Evolutionary conservation across 2,113 vertebrate genomes (phyloP), one percentile per base, ranked within the genome.

Genomic region (Paralichthys olivaceus): DNA sequence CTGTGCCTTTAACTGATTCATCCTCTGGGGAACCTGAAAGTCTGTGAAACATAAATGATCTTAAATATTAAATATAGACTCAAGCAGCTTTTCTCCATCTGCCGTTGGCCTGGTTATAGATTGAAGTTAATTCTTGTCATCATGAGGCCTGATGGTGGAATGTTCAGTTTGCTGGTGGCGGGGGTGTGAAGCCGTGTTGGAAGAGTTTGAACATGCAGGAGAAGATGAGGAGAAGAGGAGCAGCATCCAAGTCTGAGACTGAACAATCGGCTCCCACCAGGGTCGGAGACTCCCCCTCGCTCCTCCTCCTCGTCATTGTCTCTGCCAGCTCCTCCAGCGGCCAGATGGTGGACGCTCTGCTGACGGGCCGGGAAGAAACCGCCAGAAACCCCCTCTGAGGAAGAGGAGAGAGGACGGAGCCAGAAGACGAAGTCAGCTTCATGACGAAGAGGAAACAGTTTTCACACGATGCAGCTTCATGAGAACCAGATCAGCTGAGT

Each of bases 281-380:
- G 37, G 34, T 37, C 6, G 34, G 8, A 37, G 34, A 22, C 54
- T 64, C 54, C 62, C 25, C 66, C 66, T 6, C 72, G 69, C n/a
- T 70, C 80, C 9, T 61, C 62, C 6, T 60, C 60, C 67, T 77
- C 26, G 8, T 72, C 54, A 61, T 6, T 0, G 63, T 34, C 28
- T 43, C 40, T 84, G 85, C 74, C 81, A 84, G 81, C 26, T 69
- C 68, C 71, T 54, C 43, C 37, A 5, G 9, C 37, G 12, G 37
- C 13, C 85, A 84, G 82, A 77, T 82, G 85, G 80, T 61, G 25
- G 78, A 37, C 17, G 26, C 45, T 28, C 51, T 63, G 49, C 51
- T 56, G 62, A 69, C 22, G 2, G 58, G 34, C 34, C 34, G 0
- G 12, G 68, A 72, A 45, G 68, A 43, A 17, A 43, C 12, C 9